These are phyloP conservation scores for Parnassius glacialis DNA, from an alignment of 2,888 invertebrate genomes.

Conservation along the genomic window DNA sequence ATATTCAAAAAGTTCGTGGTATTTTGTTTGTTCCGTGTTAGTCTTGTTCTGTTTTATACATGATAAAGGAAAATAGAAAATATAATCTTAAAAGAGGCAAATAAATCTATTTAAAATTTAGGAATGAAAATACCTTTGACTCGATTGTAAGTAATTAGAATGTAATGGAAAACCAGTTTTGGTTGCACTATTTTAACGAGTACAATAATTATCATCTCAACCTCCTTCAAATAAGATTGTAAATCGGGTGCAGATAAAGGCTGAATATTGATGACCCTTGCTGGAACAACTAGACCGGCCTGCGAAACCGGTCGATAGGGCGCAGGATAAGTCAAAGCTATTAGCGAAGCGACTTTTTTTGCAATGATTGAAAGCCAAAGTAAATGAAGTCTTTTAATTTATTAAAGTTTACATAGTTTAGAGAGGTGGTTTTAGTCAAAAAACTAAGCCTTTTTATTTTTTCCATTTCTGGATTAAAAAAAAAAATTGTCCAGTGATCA, in stretches of 20 bases:
- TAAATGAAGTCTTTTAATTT: constrained; percentile 2
- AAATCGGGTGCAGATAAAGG: constrained; percentile 18
- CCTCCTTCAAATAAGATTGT: constrained; percentile 15
- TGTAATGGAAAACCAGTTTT: constrained; percentile 27
- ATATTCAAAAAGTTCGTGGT: too few relatives aligned
- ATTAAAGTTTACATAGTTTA: too few relatives aligned
- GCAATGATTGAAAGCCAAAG: constrained; percentile 21
- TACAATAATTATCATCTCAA: constrained; percentile 24
- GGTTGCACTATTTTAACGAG: constrained; percentile 15
- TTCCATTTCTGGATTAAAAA: not conserved
- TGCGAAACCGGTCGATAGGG: constrained; percentile 39
- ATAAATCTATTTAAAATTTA: not conserved
- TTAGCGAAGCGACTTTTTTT: constrained; percentile 30
- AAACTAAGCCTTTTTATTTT: too few relatives aligned
- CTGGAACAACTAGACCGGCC: constrained; percentile 38
- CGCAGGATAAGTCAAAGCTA: constrained; percentile 28
- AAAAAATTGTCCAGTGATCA: constrained; percentile 12
- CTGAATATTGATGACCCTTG: constrained; percentile 31
- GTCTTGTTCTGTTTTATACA: too few relatives aligned
- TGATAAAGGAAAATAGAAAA: too few relatives aligned
- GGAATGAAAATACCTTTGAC: constrained; percentile 19
- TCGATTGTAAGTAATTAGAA: constrained; percentile 25
- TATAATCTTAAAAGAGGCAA: too few relatives aligned
- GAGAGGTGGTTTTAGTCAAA: too few relatives aligned
- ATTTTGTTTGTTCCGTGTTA: too few relatives aligned